Percentiles rank a stretch among this genome's conserved stretches.
Evolutionary conservation across 1,140 invertebrate species (phyloP).

Genomic region (Colletes gigas): DNA sequence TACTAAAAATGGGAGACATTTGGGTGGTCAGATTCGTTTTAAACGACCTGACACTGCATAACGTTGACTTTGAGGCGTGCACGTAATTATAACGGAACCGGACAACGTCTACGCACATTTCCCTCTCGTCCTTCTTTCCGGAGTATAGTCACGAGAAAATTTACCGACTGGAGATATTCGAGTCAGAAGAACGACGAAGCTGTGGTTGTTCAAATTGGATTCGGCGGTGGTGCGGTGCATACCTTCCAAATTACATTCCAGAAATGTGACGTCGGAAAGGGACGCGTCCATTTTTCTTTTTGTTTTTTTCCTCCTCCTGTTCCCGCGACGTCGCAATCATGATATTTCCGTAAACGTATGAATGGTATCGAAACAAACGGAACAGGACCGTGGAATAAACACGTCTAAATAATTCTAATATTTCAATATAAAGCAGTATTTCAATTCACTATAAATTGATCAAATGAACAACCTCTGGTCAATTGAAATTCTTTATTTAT

Average conservation of each 20-base stretch:
- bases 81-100: too few relatives aligned
- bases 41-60: too few relatives aligned
- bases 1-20: too few relatives aligned
- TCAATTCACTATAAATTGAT: too few relatives aligned
- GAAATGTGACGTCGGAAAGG: neutral
- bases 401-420: too few relatives aligned
- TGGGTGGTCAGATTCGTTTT: too few relatives aligned
- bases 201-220: conserved; percentile 19
- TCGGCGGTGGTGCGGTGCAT: conserved; percentile 3
- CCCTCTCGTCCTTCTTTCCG: neutral
- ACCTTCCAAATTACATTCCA: conserved; percentile 19
- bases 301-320: neutral
- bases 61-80: too few relatives aligned
- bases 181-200: neutral
- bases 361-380: too few relatives aligned
- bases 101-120: neutral
- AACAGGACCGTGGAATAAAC: too few relatives aligned
- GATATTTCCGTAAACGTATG: neutral
- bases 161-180: neutral
- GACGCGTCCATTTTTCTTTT: neutral
- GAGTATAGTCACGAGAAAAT: neutral
- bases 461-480: too few relatives aligned
- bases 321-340: neutral
- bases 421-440: too few relatives aligned
- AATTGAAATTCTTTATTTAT: too few relatives aligned